Conservation (phyloP, 1,140 invertebrate genomes). For the Chironomus tepperi region DNA sequence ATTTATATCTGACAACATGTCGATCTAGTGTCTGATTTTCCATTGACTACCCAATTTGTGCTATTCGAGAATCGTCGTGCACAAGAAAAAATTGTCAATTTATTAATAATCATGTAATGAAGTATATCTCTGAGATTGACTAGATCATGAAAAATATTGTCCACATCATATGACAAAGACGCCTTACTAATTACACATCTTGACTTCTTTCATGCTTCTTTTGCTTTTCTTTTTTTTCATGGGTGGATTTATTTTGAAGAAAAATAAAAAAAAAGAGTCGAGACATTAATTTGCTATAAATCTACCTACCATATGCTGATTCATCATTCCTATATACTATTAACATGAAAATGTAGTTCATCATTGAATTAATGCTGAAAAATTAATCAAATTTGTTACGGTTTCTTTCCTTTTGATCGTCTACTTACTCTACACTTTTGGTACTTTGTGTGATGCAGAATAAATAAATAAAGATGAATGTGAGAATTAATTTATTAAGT, state of each 20-base stretch:
- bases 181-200: slow-evolving; percentile 29
- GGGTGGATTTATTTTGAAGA: no score
- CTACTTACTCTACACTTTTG: no score
- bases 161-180: not conserved
- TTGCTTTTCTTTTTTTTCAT: not conserved
- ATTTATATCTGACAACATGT: no score
- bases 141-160: not conserved
- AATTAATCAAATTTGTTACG: not conserved
- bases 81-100: no score
- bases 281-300: slow-evolving; percentile 18
- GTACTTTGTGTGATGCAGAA: no score
- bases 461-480: no score
- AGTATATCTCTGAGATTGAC: no score
- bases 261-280: not conserved
- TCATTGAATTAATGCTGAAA: slow-evolving; percentile 32
- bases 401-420: not conserved
- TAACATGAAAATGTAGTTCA: slow-evolving; percentile 1
- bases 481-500: no score
- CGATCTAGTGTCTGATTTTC: no score
- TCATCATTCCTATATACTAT: not conserved
- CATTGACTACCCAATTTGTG: no score
- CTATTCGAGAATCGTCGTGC: no score
- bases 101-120: no score
- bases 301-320: not conserved
- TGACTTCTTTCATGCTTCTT: not conserved